A percentile compares a stretch with the other conserved stretches of the same genome.
Conservation (phyloP, 2,888 invertebrate genomes). For the Bursaphelenchus okinawaensis region DNA sequence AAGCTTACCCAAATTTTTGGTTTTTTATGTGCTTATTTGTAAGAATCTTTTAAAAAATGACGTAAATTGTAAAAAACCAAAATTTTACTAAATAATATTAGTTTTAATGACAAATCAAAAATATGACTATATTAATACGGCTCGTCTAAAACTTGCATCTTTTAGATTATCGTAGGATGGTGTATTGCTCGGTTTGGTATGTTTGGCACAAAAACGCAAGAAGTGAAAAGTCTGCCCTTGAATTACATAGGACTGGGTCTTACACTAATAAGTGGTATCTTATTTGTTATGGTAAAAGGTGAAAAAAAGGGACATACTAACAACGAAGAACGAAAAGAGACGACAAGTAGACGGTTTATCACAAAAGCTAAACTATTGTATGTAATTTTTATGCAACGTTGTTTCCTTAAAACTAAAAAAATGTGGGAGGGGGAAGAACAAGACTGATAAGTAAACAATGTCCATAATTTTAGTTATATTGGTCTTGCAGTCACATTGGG, state of each 20-base stretch:
- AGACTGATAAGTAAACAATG: too few relatives aligned
- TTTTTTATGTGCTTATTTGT: too few relatives aligned
- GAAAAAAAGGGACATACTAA: background rate
- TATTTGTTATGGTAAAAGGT: conserved; percentile 37
- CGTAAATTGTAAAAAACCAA: too few relatives aligned
- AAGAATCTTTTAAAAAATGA: too few relatives aligned
- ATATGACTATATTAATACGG: too few relatives aligned
- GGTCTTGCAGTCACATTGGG: conserved; percentile 43
- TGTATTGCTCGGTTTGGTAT: conserved; percentile 52
- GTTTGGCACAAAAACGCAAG: conserved; percentile 38
- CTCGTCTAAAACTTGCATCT: too few relatives aligned
- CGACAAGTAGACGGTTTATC: background rate
- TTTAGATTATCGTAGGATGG: conserved; percentile 48
- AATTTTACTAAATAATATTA: too few relatives aligned
- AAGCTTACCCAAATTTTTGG: background rate
- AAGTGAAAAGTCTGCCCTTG: conserved; percentile 36
- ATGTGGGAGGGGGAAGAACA: too few relatives aligned
- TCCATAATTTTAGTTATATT: conserved; percentile 34
- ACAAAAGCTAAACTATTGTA: background rate
- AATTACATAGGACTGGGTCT: conserved; percentile 47
- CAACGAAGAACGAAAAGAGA: background rate
- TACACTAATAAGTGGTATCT: conserved; percentile 38
- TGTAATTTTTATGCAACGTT: background rate
- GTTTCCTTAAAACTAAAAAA: background rate
- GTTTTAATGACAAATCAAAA: too few relatives aligned